These are phyloP conservation scores for Pentalonia nigronervosa DNA, from an alignment of 1,140 invertebrate species.

Conservation along the genomic window DNA sequence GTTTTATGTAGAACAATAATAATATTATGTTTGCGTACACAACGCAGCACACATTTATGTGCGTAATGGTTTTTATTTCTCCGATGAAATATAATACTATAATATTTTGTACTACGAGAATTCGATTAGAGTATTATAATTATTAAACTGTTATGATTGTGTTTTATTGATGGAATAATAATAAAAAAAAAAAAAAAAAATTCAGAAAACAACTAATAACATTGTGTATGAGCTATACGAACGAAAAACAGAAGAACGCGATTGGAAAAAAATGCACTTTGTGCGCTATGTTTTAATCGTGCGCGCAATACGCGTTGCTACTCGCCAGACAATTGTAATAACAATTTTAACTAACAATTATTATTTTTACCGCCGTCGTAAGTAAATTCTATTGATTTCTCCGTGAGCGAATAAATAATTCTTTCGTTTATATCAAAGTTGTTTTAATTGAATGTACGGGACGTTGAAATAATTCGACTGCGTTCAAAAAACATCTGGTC, in stretches of 20 bases:
- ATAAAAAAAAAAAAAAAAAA: too few relatives aligned
- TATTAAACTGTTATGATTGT: neutral
- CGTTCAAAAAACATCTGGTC: neutral
- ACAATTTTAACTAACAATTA: neutral
- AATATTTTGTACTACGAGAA: neutral
- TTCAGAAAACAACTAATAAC: neutral
- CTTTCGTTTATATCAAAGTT: neutral
- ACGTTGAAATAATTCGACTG: neutral
- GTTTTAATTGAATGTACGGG: neutral
- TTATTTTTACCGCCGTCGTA: neutral
- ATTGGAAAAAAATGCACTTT: constrained; percentile 10
- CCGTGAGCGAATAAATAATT: neutral
- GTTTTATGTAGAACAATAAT: neutral
- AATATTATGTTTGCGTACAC: constrained; percentile 4
- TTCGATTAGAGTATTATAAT: neutral
- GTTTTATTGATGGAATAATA: neutral
- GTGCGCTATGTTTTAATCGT: neutral
- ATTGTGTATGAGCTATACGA: neutral
- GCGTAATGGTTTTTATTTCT: neutral
- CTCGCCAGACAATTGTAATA: neutral
- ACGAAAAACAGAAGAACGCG: neutral
- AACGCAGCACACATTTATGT: neutral
- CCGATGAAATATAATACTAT: neutral
- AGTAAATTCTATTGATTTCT: neutral
- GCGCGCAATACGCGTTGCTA: neutral